Evolutionary conservation across 2,113 vertebrate genomes (phyloP).

Genomic region (Pyrgilauda ruficollis): DNA sequence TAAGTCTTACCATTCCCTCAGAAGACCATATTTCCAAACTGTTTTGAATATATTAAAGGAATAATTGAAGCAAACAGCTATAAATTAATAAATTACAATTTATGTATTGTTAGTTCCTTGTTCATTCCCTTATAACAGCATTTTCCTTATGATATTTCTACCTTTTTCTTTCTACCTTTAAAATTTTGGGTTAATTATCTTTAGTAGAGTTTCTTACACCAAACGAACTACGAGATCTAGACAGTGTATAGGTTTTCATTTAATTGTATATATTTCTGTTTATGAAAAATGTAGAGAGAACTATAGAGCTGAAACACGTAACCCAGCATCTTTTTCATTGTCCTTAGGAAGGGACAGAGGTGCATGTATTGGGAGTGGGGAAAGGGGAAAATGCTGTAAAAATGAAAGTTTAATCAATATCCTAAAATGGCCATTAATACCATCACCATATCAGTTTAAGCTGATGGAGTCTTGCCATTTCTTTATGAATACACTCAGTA

Average conservation of each 20-base stretch:
- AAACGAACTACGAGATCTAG: not conserved
- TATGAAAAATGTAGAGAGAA: not conserved
- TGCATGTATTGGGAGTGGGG: fast-evolving
- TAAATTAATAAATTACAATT: not conserved
- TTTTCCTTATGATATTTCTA: not conserved
- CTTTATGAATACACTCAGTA: not conserved
- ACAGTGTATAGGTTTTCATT: not conserved
- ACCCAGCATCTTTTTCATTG: not conserved
- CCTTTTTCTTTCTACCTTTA: constrained; percentile 1
- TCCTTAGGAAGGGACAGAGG: not conserved
- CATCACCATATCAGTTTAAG: not conserved
- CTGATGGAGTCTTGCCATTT: not conserved
- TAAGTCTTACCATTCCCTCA: not conserved
- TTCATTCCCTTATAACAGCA: not conserved
- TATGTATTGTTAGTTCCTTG: not conserved
- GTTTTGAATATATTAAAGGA: not conserved
- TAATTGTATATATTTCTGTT: not conserved
- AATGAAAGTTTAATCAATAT: not conserved
- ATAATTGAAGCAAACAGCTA: not conserved
- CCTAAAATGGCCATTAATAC: not conserved
- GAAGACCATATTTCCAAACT: not conserved
- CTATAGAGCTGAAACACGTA: not conserved
- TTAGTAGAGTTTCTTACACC: not conserved
- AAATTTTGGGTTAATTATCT: not conserved
- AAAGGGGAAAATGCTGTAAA: not conserved